These are phyloP conservation scores for Diglossa cyanea DNA, from an alignment of 2,797 vertebrate species.

Conservation along the genomic window DNA sequence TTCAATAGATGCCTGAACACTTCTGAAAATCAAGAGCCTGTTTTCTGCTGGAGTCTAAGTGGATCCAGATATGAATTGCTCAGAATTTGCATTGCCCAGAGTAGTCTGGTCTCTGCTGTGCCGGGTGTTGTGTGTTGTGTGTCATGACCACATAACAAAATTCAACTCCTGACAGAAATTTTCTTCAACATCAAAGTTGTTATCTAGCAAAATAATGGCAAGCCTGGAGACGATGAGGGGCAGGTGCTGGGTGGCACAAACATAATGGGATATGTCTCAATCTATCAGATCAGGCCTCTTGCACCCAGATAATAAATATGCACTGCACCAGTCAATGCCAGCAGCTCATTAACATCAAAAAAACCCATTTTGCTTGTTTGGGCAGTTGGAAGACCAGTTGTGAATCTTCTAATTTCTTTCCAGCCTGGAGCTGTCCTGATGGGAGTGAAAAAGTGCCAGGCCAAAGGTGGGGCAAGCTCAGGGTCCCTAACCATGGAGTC, in stretches of 20 bases:
- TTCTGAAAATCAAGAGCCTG: neutral
- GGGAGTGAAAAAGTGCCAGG: neutral
- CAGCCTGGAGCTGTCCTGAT: neutral
- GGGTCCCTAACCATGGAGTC: neutral
- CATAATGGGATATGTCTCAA: neutral
- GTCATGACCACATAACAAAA: neutral
- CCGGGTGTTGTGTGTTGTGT: neutral
- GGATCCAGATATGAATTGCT: neutral
- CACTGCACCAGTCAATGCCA: neutral
- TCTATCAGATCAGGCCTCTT: neutral
- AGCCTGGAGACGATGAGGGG: neutral
- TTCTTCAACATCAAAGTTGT: neutral
- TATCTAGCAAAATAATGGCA: neutral
- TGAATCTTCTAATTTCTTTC: neutral
- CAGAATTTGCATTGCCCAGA: neutral
- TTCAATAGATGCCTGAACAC: neutral
- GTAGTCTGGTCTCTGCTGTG: neutral
- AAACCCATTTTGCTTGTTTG: neutral
- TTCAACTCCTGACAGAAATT: neutral
- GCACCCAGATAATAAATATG: neutral
- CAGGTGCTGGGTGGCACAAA: neutral
- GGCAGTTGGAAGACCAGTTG: neutral
- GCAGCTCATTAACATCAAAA: neutral
- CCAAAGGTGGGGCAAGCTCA: neutral
- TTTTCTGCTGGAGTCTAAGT: neutral